Evolutionary conservation across 2,888 invertebrate genomes (phyloP), one percentile per base, ranked within the genome.

Genomic region (Thelaira solivaga): DNA sequence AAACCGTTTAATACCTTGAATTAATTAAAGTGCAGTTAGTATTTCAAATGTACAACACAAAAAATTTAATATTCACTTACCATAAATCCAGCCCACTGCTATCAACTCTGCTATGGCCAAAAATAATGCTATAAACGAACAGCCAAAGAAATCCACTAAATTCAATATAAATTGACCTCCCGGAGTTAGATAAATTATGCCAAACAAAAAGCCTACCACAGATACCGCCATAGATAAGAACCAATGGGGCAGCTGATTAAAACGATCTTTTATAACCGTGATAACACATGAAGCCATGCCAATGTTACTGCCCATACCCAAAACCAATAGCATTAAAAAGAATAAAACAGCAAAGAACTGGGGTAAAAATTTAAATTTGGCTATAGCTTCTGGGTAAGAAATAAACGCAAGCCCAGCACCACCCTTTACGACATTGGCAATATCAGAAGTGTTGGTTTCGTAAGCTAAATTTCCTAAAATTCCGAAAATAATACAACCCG

Each of bases 351-450:
- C 89, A 85, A 91, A 91, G 0, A 91, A 89, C 83, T 91, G 91
- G 0, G 91, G 91, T 16, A 90, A 85, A 65, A 86, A 88, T 20
- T 88, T 87, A 76, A 92, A 91, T 82, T 91, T 90, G 41, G 91
- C 89, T 64, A 92, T 90, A 11, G 91, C 91, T 78, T 91, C 91
- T 0, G 92, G 91, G 82, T 92, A 92, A 0, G 95, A 95, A 73
- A 96, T 92, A 84, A 96, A 96, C 1, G 96, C 96, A 41, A 96
- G 89, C 0, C 95, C 94, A 1, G 94, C 93, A 1, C 96, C 96
- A 82, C 91, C 88, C 22, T 93, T 93, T 0, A 96, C 92, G 1
- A 95, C 94, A 0, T 91, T 87, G 0, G 90, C 86, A 1, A 95
- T 92, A 2, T 93, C 92, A 26, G 90, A 89, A 4, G 89, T 88